Evolutionary conservation across 2,797 vertebrate genomes (phyloP).

Genomic region (Acrossocheilus wenchowensis): DNA sequence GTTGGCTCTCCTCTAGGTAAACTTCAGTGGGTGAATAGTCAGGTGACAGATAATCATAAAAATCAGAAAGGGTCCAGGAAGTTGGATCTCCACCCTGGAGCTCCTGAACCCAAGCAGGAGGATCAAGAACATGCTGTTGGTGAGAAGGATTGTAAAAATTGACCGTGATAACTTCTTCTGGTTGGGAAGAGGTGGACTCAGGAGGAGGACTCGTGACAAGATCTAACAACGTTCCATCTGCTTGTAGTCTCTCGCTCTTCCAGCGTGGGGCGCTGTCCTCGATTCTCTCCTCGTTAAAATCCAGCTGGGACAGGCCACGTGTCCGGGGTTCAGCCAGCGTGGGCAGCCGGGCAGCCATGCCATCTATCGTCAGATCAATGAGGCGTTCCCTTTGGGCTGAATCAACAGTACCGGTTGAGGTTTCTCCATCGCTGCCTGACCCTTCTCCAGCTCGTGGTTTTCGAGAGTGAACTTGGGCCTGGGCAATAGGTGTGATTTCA

Average conservation of each 20-base stretch:
- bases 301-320: conserved; percentile 22
- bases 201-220: conserved; percentile 1
- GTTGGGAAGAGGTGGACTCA: conserved; percentile 4
- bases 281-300: conserved; percentile 43
- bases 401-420: conserved; percentile 15
- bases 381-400: conserved; percentile 13
- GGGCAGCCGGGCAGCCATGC: conserved; percentile 50
- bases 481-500: conserved; percentile 13
- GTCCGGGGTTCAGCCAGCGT: conserved; percentile 18
- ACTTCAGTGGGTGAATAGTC: conserved; percentile 83
- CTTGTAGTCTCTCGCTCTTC: conserved; percentile 38
- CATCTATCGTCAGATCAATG: conserved; percentile 22
- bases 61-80: conserved; percentile 77
- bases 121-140: conserved; percentile 5
- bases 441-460: conserved; percentile 39
- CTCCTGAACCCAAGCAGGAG: conserved; percentile 44
- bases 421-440: conserved; percentile 12
- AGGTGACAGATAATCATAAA: conserved; percentile 82
- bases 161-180: conserved; percentile 44
- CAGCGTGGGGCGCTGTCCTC: conserved; percentile 11
- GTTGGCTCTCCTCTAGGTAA: conserved; percentile 75
- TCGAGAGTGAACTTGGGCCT: conserved; percentile 9
- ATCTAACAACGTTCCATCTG: conserved; percentile 53
- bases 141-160: conserved; percentile 45
- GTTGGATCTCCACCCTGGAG: conserved; percentile 65